phyloP scores from a whole-genome alignment of 1,140 invertebrate species.

The Meloidogyne hapla region DNA sequence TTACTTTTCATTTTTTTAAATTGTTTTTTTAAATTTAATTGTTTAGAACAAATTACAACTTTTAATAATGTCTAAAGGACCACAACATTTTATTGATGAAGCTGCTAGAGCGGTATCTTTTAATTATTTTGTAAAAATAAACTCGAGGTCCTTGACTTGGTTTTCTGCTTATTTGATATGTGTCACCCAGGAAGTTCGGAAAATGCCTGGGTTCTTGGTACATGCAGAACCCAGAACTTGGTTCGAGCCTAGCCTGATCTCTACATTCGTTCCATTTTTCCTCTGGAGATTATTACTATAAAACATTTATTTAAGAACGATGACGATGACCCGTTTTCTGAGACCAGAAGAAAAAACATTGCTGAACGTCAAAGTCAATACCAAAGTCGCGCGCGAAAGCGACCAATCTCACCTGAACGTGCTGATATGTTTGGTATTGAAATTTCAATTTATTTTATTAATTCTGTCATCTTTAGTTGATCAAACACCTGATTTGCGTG shows the following conservation, averaged over 20 bases:
- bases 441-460: conserved; percentile 42
- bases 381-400: conserved; percentile 77
- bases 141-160: too few relatives aligned
- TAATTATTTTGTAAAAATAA: not conserved
- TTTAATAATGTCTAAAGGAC: conserved; percentile 22
- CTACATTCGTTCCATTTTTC: too few relatives aligned
- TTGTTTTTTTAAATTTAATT: too few relatives aligned
- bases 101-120: conserved; percentile 21
- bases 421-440: conserved; percentile 91
- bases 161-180: too few relatives aligned
- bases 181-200: too few relatives aligned
- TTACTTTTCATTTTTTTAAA: too few relatives aligned
- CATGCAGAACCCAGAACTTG: too few relatives aligned
- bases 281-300: not conserved
- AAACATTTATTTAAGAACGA: conserved; percentile 65
- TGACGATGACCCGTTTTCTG: conserved; percentile 95
- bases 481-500: conserved; percentile 91
- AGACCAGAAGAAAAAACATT: conserved; percentile 81
- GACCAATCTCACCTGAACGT: conserved; percentile 86
- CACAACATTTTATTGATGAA: conserved; percentile 49
- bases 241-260: too few relatives aligned
- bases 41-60: not conserved
- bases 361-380: conserved; percentile 96
- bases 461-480: conserved; percentile 76
- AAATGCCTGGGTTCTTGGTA: too few relatives aligned